Base-by-base conservation (phyloP, 1,140 invertebrate genomes). In the Sycophaga agraensis region DNA sequence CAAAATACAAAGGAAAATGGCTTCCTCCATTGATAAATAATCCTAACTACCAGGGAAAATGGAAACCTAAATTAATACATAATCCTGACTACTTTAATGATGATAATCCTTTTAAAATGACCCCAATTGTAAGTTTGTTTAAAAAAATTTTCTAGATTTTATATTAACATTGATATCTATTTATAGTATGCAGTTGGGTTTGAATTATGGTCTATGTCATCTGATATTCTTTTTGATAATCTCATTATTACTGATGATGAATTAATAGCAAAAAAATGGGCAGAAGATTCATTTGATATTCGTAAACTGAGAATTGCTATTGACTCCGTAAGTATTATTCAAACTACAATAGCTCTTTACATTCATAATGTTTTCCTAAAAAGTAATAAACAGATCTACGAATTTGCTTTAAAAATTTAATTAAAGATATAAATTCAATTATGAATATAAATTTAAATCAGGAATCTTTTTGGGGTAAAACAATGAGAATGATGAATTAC, bases 131-230 rank as follows among this genome's bases (percentile, higher is more conserved):
- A 85, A 91, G 91, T 87, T 49, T 16, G 28, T 40, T 55, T 21
- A 46, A n/a, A 19, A 17, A 28, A 21, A 48, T 46, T 7, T 59
- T 51, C 14, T 40, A 9, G 16, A 53, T 11, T 48, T 62, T 68
- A 59, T n/a, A 66, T 42, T 62, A 53, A n/a, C 7, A 40, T 56
- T 56, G 0, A 49, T 31, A 46, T 66, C 66, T 37, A 83, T 82
- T 83, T 82, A 26, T 73, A 96, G 94, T 85, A 84, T 70, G 95
- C 95, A 59, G 82, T 99, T 66, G 97, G 96, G 34, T 88, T 99
- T 74, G 97, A 99, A 78, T 79, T 99, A 35, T 99, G 97, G 97
- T 96, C 96, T 0, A 99, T 99, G 93, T 96, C 93, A 0, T 89
- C 93, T 66, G 86, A 90, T 68, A 93, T 99, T 69, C 83, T 93